Base-by-base conservation (phyloP, 23 tunicate species). In the Pegea sp. region DNA sequence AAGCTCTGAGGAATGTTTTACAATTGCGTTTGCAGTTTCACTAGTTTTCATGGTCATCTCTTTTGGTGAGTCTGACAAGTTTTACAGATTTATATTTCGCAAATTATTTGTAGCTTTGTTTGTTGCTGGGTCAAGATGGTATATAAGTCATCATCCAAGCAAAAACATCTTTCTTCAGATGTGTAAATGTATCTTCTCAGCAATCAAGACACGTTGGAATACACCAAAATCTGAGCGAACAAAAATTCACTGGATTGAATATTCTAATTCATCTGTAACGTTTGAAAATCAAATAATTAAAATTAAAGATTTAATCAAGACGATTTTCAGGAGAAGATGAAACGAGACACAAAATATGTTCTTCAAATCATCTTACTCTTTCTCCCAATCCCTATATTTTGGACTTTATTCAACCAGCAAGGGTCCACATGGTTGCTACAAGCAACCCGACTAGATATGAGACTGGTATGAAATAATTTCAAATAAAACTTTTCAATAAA, bases 381-480 rank as follows among this genome's bases (percentile, higher is more conserved):
- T 58, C 68, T 91, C 54, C 99, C 99, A 19, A 65, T 91, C 2
- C 80, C 84, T 3, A 63, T 72, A 50, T 91, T 91, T 62, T 91
- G 99, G 99, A 93, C 99, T 1, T 52, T 91, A 18, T 91, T 91
- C 38, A 93, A 91, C 53, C 90, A 78, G 50, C 99, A 91, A 72
- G 99, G 99, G 3, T 72, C 86, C 44, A 59, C 93, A 30, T 91
- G 99, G 99, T 73, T 87, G 19, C 58, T 91, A 28, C 90, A 81
- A 58, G 93, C 93, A 13, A 91, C 74, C 31, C 94, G 78, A 64
- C 62, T 92, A 25, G 81, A 91, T 42, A 87, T 92, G 30, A 61
- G 78, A 51, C 64, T 81, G 86, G 99, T 81, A 53, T 29, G 69
- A 26, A 56, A 29, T 34, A 38, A 38, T 8, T 38, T 38, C 16